Evolutionary conservation across 2,888 invertebrate genomes (phyloP).

Genomic region (Asteroscopus sphinx): DNA sequence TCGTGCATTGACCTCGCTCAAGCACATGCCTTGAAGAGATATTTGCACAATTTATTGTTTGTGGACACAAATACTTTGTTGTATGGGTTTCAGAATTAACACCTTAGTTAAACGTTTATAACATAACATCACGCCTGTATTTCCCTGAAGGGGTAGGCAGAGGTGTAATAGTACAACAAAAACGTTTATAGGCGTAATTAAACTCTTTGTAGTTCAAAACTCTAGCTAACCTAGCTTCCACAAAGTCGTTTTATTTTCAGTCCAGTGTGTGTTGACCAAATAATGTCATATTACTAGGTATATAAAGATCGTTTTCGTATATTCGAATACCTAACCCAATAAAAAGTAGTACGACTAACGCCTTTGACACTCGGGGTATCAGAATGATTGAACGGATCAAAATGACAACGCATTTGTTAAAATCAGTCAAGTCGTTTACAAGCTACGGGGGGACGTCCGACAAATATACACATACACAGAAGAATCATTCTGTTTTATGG

Average conservation of each 20-base stretch:
- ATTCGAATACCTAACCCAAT: too few species aligned
- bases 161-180: too few species aligned
- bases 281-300: not conserved
- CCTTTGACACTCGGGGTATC: constrained; percentile 28
- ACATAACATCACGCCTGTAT: too few species aligned
- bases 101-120: not conserved
- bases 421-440: constrained; percentile 36
- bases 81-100: not conserved
- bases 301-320: too few species aligned
- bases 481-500: not conserved
- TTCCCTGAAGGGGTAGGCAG: too few species aligned
- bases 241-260: not conserved
- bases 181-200: not conserved
- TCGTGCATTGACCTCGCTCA: constrained; percentile 63
- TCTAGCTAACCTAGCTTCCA: too few species aligned
- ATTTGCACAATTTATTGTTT: constrained; percentile 39
- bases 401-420: constrained; percentile 35
- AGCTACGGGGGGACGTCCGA: constrained; percentile 41
- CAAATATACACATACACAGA: not conserved
- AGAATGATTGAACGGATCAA: constrained; percentile 41
- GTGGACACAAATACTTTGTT: constrained; percentile 8
- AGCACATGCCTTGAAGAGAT: constrained; percentile 26
- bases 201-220: not conserved
- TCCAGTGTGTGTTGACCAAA: too few species aligned
- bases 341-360: constrained; percentile 5